A percentile compares a stretch with the other conserved stretches of the same genome.
Evolutionary conservation across 1,140 invertebrate genomes (phyloP).

Genomic region (Pararge aegeria): DNA sequence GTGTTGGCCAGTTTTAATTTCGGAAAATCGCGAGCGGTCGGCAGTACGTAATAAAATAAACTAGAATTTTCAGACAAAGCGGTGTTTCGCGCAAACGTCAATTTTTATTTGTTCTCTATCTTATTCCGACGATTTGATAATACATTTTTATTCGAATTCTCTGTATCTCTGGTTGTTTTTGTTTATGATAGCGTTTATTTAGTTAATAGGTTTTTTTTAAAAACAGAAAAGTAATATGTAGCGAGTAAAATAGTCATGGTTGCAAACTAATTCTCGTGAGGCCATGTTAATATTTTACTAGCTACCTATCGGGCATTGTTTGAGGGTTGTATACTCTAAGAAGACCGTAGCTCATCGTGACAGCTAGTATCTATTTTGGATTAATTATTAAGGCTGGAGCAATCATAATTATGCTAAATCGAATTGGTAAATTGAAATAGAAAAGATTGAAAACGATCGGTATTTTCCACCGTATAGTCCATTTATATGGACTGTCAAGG

Average conservation of each 20-base stretch:
- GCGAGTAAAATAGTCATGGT: neutral
- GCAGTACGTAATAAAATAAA: slow-evolving; percentile 12
- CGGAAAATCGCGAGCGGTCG: slow-evolving; percentile 12
- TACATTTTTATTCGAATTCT: slow-evolving; percentile 6
- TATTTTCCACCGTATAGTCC: no score
- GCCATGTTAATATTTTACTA: neutral
- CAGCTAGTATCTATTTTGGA: no score
- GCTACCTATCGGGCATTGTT: neutral
- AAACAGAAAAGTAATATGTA: neutral
- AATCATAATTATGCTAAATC: no score
- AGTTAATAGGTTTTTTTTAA: neutral
- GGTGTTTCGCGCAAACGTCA: slow-evolving; percentile 10
- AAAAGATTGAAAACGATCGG: no score
- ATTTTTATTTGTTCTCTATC: slow-evolving; percentile 11
- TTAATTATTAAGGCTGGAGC: no score
- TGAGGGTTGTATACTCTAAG: no score
- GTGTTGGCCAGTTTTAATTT: slow-evolving; percentile 13
- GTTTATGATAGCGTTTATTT: neutral
- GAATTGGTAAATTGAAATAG: no score
- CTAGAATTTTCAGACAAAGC: slow-evolving; percentile 15
- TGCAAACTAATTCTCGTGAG: no score
- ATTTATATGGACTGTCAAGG: no score
- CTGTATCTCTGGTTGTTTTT: neutral
- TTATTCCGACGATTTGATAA: slow-evolving; percentile 7
- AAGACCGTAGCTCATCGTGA: no score